Evolutionary conservation across 2,888 invertebrate genomes (phyloP), one percentile per base, ranked within the genome.

Genomic region (Amiota communis): DNA sequence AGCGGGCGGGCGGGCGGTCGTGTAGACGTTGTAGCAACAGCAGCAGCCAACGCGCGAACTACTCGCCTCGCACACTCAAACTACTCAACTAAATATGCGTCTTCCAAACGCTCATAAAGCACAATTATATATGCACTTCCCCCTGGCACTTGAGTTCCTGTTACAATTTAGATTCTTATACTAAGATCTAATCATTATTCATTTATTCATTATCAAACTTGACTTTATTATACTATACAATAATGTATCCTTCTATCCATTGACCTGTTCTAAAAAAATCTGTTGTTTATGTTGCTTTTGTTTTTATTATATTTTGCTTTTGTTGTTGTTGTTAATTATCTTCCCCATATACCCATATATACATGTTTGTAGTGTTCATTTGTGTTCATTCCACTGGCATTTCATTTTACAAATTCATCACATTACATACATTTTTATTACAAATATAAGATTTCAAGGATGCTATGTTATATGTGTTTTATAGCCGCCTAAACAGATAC

Each of bases 101-200:
- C 12, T n/a, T n/a, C 53, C 13, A 53, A n/a, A 53, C 3, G 53
- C 46, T 13, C 46, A 36, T 9, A 63, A 36, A 63, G 59, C 59
- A 59, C 11, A 9, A 20, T n/a, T n/a, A 17, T 12, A 20, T 20
- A 20, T 36, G 59, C 59, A 59, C 59, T 59, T 47, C 11, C 3
- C 46, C 63, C 65, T 48, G 17, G 49, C 65, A 65, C 65, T 49
- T 36, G 23, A 23, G 67, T 68, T 68, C 53, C 67, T 68, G 23
- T 51, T 15, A 51, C 49, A 20, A 53, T 23, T 68, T 63, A 63
- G 46, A 36, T 6, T 36, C 36, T 36, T 4, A 4, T 6, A 36
- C n/a, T n/a, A 3, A 23, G 36, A 36, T 36, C 36, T 36, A 6
- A 59, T 15, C 23, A 59, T 59, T 12, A 51, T n/a, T 51, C 53